Conservation (phyloP, 1,140 invertebrate species). For the Diorhabda sublineata region DNA sequence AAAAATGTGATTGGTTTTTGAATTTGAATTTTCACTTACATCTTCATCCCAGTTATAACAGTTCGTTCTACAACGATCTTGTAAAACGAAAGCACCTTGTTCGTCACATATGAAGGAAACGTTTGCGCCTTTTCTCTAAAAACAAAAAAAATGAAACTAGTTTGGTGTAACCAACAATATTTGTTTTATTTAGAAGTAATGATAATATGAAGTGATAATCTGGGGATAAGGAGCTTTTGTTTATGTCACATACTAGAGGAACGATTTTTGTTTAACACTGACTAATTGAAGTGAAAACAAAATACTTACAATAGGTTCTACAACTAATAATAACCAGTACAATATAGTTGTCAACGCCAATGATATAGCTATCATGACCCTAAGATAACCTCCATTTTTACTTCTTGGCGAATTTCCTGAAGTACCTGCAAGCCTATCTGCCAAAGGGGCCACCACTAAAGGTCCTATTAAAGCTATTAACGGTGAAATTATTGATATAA, state of each 20-base stretch:
- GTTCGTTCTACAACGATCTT: conserved; percentile 60
- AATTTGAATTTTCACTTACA: conserved; percentile 13
- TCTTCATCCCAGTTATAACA: conserved; percentile 57
- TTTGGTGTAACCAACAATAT: too few species aligned
- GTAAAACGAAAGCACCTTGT: conserved; percentile 60
- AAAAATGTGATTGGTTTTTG: too few species aligned
- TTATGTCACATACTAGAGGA: too few species aligned
- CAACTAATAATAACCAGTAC: conserved; percentile 60
- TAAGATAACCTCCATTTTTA: conserved; percentile 52
- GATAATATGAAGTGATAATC: too few species aligned
- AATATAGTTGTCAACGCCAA: conserved; percentile 63
- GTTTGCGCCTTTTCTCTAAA: conserved; percentile 51
- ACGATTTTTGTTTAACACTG: too few species aligned
- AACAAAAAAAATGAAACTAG: conserved; percentile 11
- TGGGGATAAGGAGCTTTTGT: too few species aligned
- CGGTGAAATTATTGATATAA: conserved; percentile 70
- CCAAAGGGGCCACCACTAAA: conserved; percentile 61
- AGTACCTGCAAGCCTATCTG: conserved; percentile 58
- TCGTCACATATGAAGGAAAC: conserved; percentile 66
- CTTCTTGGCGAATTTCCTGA: conserved; percentile 47
- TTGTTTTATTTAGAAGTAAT: too few species aligned
- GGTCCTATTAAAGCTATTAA: conserved; percentile 67
- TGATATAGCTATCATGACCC: conserved; percentile 64
- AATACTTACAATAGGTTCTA: conserved; percentile 58
- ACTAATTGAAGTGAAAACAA: background rate